phyloP scores from a whole-genome alignment of 2,113 vertebrate species.

The Geococcyx californianus region DNA sequence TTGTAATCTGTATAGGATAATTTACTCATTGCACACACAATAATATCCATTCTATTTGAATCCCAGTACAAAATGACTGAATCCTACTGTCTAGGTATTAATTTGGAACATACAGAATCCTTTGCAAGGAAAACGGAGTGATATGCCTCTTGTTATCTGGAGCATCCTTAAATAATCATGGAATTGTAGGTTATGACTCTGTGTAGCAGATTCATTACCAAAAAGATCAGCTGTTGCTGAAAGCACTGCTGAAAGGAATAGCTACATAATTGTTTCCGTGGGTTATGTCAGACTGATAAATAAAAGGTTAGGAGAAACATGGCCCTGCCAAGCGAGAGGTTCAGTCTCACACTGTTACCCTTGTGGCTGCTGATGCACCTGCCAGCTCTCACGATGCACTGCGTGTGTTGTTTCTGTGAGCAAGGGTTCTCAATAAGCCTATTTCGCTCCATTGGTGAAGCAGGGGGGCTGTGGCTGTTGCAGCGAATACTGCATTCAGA shows the following conservation, averaged over 20 bases:
- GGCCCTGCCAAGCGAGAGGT: background rate
- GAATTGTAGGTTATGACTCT: background rate
- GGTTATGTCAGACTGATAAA: conserved; percentile 26
- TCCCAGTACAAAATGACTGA: background rate
- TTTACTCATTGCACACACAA: background rate
- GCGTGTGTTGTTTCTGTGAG: background rate
- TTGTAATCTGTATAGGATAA: background rate
- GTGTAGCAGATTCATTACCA: background rate
- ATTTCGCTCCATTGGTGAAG: background rate
- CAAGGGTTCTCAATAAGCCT: conserved; percentile 17
- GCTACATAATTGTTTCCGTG: background rate
- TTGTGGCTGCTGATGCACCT: conserved; percentile 54
- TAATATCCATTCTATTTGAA: background rate
- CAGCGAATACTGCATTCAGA: conserved; percentile 60
- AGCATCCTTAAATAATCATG: background rate
- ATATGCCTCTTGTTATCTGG: background rate
- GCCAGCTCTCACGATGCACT: conserved; percentile 26
- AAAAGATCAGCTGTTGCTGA: background rate
- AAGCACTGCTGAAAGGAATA: background rate
- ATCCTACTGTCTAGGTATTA: background rate
- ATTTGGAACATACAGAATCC: background rate
- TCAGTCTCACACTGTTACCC: background rate
- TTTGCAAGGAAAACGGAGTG: background rate
- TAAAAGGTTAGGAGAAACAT: conserved; percentile 7
- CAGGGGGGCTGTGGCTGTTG: conserved; percentile 45